These are phyloP conservation scores for Scaptomyza caliginosa DNA, from an alignment of 2,888 invertebrate genomes.

Conservation along the genomic window DNA sequence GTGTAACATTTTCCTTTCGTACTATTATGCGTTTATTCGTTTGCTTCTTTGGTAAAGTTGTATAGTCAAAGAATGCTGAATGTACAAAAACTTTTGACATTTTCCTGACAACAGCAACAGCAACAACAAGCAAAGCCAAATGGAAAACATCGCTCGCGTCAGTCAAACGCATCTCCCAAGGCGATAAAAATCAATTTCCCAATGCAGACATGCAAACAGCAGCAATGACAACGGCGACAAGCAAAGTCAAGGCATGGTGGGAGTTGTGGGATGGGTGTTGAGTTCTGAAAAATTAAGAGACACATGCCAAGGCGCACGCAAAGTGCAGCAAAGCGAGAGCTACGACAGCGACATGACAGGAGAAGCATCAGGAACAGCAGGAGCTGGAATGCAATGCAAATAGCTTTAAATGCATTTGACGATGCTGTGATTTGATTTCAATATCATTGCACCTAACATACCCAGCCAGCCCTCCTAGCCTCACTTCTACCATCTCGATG, in stretches of 20 bases:
- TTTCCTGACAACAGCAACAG: conserved; percentile 11
- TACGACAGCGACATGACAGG: conserved; percentile 23
- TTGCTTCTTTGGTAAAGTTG: background rate
- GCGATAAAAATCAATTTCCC: conserved; percentile 73
- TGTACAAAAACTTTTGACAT: conserved; percentile 41
- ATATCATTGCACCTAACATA: conserved; percentile 48
- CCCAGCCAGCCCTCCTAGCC: background rate
- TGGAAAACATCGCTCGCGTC: conserved; percentile 24
- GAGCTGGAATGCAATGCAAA: conserved; percentile 70
- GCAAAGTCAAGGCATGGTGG: background rate
- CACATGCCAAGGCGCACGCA: conserved; percentile 64
- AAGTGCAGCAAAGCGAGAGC: conserved; percentile 27
- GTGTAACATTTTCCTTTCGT: background rate
- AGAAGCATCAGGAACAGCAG: background rate
- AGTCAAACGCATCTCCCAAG: conserved; percentile 52
- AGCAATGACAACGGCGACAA: conserved; percentile 38
- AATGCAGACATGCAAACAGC: conserved; percentile 53
- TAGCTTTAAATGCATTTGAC: conserved; percentile 77
- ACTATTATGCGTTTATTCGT: background rate
- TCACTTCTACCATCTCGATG: conserved; percentile 11
- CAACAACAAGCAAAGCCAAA: conserved; percentile 1
- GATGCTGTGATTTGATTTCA: conserved; percentile 73
- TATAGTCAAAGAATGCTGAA: background rate
- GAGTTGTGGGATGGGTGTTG: background rate
- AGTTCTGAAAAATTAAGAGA: conserved; percentile 60